These are phyloP conservation scores for Clepsis dumicolana DNA, from an alignment of 2,888 invertebrate genomes.

Conservation along the genomic window DNA sequence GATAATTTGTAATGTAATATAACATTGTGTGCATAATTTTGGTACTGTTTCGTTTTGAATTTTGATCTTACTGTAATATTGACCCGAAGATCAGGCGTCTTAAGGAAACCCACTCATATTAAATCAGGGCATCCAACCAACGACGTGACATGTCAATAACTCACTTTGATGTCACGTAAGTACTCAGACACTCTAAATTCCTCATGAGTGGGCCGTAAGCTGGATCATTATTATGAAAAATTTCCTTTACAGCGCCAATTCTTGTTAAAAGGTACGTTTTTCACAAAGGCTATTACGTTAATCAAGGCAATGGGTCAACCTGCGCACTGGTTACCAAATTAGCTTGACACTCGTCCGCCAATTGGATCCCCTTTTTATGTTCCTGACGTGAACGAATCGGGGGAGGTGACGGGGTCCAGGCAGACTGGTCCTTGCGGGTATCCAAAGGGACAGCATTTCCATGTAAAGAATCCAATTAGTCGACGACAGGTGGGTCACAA, in stretches of 20 bases:
- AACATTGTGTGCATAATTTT: background rate
- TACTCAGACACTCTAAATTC: no score
- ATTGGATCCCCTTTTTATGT: constrained; percentile 46
- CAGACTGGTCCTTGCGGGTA: constrained; percentile 53
- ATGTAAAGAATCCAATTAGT: constrained; percentile 79
- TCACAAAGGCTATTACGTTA: constrained; percentile 65
- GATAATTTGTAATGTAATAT: background rate
- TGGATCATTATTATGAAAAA: constrained; percentile 7
- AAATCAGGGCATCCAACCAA: background rate
- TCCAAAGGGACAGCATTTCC: constrained; percentile 68
- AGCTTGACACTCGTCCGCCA: constrained; percentile 51
- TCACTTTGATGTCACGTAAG: no score
- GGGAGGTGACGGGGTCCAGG: constrained; percentile 52
- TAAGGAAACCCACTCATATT: background rate
- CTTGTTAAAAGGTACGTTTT: constrained; percentile 63
- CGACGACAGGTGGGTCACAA: constrained; percentile 65
- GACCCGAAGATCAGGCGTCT: background rate
- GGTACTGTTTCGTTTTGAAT: no score
- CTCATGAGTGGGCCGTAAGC: background rate
- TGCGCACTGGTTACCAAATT: constrained; percentile 51
- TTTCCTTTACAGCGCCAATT: constrained; percentile 54
- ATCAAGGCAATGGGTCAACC: constrained; percentile 70
- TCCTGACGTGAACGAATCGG: constrained; percentile 44
- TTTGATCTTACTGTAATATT: no score
- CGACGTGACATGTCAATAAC: no score